phyloP scores from a whole-genome alignment of 2,888 invertebrate genomes.

The Incurvaria masculella region DNA sequence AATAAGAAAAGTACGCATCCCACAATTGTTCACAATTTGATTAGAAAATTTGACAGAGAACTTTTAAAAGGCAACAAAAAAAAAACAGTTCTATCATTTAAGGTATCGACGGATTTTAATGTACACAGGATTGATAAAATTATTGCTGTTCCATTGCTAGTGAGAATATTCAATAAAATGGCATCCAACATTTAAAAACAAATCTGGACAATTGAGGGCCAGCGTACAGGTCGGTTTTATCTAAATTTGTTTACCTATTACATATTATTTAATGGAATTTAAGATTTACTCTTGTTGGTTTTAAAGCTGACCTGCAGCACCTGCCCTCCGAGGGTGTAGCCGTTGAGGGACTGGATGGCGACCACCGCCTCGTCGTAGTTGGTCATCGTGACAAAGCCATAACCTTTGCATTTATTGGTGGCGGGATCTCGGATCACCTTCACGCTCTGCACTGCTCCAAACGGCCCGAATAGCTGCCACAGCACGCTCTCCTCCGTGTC shows the following conservation, averaged over 20 bases:
- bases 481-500: conserved; percentile 89
- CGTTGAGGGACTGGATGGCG: conserved; percentile 95
- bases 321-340: conserved; percentile 92
- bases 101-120: no score
- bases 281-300: conserved; percentile 82
- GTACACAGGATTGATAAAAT: no score
- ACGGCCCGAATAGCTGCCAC: conserved; percentile 96
- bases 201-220: not conserved
- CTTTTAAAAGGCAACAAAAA: no score
- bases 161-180: no score
- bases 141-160: no score
- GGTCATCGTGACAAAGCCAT: conserved; percentile 98
- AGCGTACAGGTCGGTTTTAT: conserved; percentile 2
- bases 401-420: conserved; percentile 97
- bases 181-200: no score
- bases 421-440: conserved; percentile 95
- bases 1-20: not conserved
- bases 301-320: conserved; percentile 98
- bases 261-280: conserved; percentile 34
- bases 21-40: not conserved
- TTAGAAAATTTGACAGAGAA: not conserved
- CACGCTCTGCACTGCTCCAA: conserved; percentile 95
- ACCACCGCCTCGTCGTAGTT: conserved; percentile 96
- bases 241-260: conserved; percentile 38
- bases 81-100: no score